Conservation (phyloP, 2,797 vertebrate genomes). For the Siniperca obscura region DNA sequence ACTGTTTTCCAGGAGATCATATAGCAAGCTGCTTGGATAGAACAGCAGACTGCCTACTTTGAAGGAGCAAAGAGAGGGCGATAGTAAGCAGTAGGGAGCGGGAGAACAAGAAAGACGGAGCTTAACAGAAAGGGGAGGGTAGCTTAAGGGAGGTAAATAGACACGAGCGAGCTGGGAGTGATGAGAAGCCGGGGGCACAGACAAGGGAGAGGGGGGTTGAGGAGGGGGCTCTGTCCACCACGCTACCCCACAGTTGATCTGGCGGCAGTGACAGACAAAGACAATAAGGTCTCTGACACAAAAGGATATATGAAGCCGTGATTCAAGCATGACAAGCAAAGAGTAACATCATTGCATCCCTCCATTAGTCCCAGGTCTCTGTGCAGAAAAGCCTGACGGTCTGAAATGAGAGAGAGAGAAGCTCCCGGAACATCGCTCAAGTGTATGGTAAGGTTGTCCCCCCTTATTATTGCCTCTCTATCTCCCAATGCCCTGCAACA, state of each 20-base stretch:
- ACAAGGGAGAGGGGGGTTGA: slow-evolving; percentile 71
- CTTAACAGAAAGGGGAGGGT: slow-evolving; percentile 74
- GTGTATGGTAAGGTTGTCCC: slow-evolving; percentile 68
- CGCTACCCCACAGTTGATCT: slow-evolving; percentile 78
- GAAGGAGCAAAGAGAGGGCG: slow-evolving; percentile 79
- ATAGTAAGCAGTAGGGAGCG: slow-evolving; percentile 68
- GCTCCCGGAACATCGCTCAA: slow-evolving; percentile 74
- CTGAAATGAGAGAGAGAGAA: slow-evolving; percentile 71
- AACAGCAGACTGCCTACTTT: slow-evolving; percentile 82
- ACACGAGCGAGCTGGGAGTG: slow-evolving; percentile 70
- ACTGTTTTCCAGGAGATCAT: slow-evolving; percentile 88
- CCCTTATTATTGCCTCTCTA: slow-evolving; percentile 64
- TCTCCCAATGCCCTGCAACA: slow-evolving; percentile 66
- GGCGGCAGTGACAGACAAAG: slow-evolving; percentile 74
- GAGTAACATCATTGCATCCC: slow-evolving; percentile 71
- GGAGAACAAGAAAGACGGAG: slow-evolving; percentile 70
- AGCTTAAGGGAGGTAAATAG: slow-evolving; percentile 77
- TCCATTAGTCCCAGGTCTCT: slow-evolving; percentile 78
- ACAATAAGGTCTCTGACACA: slow-evolving; percentile 77
- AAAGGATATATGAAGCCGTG: slow-evolving; percentile 75
- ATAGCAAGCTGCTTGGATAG: slow-evolving; percentile 84
- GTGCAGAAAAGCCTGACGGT: slow-evolving; percentile 60
- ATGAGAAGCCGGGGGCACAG: slow-evolving; percentile 71
- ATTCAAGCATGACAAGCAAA: slow-evolving; percentile 79
- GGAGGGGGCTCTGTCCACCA: slow-evolving; percentile 72